Evolutionary conservation across 2,888 invertebrate genomes (phyloP), one percentile per base, ranked within the genome.

Genomic region (Hartigia nigra): DNA sequence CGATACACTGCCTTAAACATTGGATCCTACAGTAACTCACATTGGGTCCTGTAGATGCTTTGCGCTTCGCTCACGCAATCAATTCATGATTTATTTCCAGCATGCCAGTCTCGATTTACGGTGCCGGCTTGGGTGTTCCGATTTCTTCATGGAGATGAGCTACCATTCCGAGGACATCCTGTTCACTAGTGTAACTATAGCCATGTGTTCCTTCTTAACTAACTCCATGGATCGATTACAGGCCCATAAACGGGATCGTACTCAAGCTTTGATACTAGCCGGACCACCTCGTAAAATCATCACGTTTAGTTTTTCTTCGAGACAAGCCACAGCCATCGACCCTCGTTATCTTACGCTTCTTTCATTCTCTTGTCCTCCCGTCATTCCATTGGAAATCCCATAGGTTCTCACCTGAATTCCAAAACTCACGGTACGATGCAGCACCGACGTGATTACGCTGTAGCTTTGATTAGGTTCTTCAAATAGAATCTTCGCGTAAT

Each of bases 51-150:
- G 2, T 55, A 23, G 39, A 9, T 5, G n/a, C 14, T 14, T 14
- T 5, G 39, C 39, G 39, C 39, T 39, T 39, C 39, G 14, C 39
- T 39, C 23, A 9, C 23, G 31, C 32, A 72, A 72, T 72, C 72
- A 72, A 31, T 72, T 72, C 31, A 31, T 72, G 72, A 72, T 72
- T 72, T 72, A 72, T 72, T 72, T 72, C 72, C 31, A 32, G 72
- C 72, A 12, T 14, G 12, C 31, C 12, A 72, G 72, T 31, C 72
- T 3, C 72, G 72, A 72, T 72, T 72, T 72, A 72, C 14, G 72
- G 72, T 72, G 14, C 12, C 72, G 72, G 32, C 72, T 32, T 72
- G 72, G 72, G 72, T 72, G 72, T 72, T 72, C 72, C 72, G 72
- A 12, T 72, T 72, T 31, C 12, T 72, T 23, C 39, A 55, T 23